Percentiles rank a stretch among this genome's conserved stretches.
phyloP scores from a whole-genome alignment of 2,797 vertebrate genomes.

The Coregonus sp. region DNA sequence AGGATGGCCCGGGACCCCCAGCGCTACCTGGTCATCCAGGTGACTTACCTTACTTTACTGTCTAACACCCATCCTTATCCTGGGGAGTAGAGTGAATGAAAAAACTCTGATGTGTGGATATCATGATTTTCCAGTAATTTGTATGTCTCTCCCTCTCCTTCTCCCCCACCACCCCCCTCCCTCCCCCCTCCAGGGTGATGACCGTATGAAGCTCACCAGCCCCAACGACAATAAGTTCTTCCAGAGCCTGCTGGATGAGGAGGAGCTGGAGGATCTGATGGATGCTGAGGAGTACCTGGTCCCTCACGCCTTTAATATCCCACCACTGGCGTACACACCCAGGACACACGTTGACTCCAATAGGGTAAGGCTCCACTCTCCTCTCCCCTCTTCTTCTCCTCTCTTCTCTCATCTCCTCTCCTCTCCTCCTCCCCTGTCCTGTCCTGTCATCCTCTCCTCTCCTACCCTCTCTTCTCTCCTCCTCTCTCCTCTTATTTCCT shows the following conservation, averaged over 20 bases:
- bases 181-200: constrained; percentile 83
- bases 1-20: constrained; percentile 98
- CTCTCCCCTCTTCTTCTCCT: background rate
- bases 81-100: too few species aligned
- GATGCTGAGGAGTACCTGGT: constrained; percentile 98
- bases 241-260: constrained; percentile 95
- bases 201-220: constrained; percentile 96
- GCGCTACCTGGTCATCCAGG: constrained; percentile 97
- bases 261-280: constrained; percentile 96
- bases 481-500: background rate
- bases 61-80: background rate
- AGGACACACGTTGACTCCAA: constrained; percentile 89
- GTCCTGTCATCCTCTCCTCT: too few species aligned
- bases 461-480: too few species aligned
- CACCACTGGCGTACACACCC: constrained; percentile 91
- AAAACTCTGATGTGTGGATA: too few species aligned
- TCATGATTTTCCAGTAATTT: too few species aligned
- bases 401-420: too few species aligned
- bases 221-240: constrained; percentile 99
- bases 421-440: too few species aligned
- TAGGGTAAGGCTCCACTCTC: constrained; percentile 81
- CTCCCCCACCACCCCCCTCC: background rate
- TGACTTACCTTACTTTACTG: constrained; percentile 51
- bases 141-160: too few species aligned
- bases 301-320: constrained; percentile 90